phyloP scores from a whole-genome alignment of 2,797 vertebrate species.

The Ptychobarbus kaznakovi region DNA sequence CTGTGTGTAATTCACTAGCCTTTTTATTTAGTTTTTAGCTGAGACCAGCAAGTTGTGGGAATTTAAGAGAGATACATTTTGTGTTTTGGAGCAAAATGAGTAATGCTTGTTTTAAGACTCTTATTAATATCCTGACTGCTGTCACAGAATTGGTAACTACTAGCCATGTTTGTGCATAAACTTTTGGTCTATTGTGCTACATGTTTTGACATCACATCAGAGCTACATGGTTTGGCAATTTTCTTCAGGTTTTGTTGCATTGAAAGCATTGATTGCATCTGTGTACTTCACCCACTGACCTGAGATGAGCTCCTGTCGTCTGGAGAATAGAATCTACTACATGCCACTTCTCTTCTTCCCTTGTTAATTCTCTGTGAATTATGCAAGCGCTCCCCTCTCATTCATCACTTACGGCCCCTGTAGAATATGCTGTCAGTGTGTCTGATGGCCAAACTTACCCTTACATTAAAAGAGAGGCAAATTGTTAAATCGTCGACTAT shows the following conservation, averaged over 20 bases:
- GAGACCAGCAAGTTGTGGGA: too few relatives aligned
- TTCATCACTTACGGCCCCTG: conserved; percentile 9
- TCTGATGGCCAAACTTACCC: conserved; percentile 12
- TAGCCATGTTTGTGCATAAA: neutral
- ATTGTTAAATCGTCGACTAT: conserved; percentile 6
- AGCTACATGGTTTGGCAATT: neutral
- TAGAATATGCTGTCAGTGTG: neutral
- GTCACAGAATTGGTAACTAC: neutral
- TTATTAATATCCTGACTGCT: neutral
- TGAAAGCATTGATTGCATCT: neutral
- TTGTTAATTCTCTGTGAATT: conserved; percentile 42
- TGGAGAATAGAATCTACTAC: conserved; percentile 25
- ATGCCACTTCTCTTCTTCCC: conserved; percentile 19
- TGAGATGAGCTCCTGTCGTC: conserved; percentile 25
- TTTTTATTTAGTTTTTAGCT: neutral
- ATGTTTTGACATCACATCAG: neutral
- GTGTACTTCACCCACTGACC: conserved; percentile 57
- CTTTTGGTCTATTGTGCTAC: neutral
- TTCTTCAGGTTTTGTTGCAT: neutral
- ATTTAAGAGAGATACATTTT: neutral
- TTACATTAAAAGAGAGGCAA: conserved; percentile 22
- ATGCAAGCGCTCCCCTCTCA: conserved; percentile 35
- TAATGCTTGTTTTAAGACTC: neutral
- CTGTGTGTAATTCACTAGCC: neutral
- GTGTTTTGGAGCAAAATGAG: neutral